A percentile compares a stretch with the other conserved stretches of the same genome.
These are phyloP conservation scores for Drosophila simulans DNA, from an alignment of 1,140 invertebrate species.

Conservation along the genomic window DNA sequence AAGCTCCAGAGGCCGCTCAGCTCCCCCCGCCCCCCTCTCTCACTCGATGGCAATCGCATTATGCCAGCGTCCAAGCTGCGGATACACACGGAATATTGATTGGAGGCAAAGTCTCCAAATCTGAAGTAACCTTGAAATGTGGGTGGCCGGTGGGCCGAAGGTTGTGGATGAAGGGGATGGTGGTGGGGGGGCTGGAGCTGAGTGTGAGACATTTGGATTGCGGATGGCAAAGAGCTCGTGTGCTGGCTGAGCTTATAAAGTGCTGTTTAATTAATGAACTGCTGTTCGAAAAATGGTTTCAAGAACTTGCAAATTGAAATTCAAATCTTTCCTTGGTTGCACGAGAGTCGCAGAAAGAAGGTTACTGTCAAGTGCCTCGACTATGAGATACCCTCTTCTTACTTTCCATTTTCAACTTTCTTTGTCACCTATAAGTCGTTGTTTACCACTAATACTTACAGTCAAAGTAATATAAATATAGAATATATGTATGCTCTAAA, in stretches of 20 bases:
- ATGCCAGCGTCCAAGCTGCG: conserved; percentile 28
- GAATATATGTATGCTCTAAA: no score
- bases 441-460: no score
- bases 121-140: conserved; percentile 68
- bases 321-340: background rate
- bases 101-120: conserved; percentile 42
- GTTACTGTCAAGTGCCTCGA: no score
- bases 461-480: no score
- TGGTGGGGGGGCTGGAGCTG: background rate
- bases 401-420: no score
- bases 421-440: no score
- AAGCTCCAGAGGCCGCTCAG: conserved; percentile 12
- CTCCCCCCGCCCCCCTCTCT: background rate
- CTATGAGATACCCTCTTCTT: background rate
- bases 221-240: conserved; percentile 5
- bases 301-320: background rate
- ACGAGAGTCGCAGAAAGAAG: no score
- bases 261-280: conserved; percentile 30
- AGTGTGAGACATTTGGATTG: conserved; percentile 7
- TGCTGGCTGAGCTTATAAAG: conserved; percentile 21
- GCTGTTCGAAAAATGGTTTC: conserved; percentile 6
- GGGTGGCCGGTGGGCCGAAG: conserved; percentile 41
- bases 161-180: background rate
- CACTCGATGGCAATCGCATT: conserved; percentile 25
- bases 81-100: conserved; percentile 56